Evolutionary conservation across 2,113 vertebrate species (phyloP).

Genomic region (Callorhinus ursinus): DNA sequence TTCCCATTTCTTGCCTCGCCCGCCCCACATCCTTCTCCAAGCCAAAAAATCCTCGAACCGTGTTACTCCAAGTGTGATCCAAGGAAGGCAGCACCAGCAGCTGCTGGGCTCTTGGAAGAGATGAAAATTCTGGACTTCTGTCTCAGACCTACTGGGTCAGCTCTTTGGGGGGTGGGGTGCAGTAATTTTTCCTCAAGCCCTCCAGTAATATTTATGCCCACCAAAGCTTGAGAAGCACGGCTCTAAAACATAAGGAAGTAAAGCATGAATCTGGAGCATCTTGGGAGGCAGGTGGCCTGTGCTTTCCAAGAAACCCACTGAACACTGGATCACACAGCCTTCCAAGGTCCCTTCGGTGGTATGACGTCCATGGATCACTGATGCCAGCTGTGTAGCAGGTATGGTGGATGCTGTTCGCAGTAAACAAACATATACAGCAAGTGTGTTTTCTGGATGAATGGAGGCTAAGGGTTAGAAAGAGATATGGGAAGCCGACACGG

Average conservation of each 20-base stretch:
- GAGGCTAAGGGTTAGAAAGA: neutral
- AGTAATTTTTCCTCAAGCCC: too few species aligned
- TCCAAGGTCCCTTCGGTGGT: accelerated
- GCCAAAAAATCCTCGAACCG: neutral
- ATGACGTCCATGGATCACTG: accelerated
- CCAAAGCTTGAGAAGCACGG: neutral
- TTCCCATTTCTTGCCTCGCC: neutral
- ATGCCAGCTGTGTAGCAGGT: neutral
- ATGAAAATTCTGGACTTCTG: neutral
- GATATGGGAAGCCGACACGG: neutral
- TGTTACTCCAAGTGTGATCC: neutral
- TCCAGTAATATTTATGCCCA: accelerated
- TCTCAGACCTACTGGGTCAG: neutral
- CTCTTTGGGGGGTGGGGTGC: neutral
- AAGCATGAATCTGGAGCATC: neutral
- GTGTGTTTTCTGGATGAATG: neutral
- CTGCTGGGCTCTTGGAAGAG: neutral
- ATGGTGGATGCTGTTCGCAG: neutral
- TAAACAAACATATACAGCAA: neutral
- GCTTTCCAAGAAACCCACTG: neutral
- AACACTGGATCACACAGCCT: neutral
- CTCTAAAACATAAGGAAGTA: neutral
- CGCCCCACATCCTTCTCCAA: neutral
- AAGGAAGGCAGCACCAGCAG: neutral
- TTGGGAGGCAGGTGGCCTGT: neutral